A percentile compares a stretch with the other conserved stretches of the same genome.
phyloP scores from a whole-genome alignment of 2,797 vertebrate genomes.

The Scolopax rusticola region DNA sequence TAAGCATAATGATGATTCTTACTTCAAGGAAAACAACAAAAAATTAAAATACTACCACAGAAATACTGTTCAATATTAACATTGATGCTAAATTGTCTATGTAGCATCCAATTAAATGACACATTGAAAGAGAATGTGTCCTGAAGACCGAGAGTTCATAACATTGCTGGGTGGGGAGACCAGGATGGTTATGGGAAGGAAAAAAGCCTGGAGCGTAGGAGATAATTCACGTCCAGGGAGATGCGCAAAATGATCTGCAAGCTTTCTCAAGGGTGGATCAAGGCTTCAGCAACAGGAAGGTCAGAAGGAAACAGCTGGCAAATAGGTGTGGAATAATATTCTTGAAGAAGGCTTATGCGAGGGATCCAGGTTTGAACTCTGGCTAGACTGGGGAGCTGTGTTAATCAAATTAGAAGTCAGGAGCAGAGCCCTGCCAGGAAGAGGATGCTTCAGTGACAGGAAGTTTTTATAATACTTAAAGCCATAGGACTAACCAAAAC shows the following conservation, averaged over 20 bases:
- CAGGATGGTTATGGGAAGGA: background rate
- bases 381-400: background rate
- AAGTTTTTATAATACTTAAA: background rate
- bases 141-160: background rate
- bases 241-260: background rate
- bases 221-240: conserved; percentile 4
- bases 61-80: background rate
- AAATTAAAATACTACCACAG: background rate
- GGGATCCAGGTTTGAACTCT: background rate
- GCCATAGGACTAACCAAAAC: background rate
- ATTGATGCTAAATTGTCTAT: background rate
- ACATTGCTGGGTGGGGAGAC: conserved; percentile 6
- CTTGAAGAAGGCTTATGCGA: background rate
- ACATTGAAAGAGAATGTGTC: background rate
- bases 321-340: conserved; percentile 15
- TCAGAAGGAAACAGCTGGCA: conserved; percentile 24
- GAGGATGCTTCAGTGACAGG: background rate
- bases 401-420: background rate
- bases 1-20: background rate
- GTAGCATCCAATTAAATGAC: background rate
- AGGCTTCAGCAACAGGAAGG: conserved; percentile 40
- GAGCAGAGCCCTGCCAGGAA: background rate
- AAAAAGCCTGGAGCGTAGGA: background rate
- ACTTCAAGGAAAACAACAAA: background rate
- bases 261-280: background rate